Conservation (phyloP, 2,888 invertebrate genomes). For the Orthosia cruda region DNA sequence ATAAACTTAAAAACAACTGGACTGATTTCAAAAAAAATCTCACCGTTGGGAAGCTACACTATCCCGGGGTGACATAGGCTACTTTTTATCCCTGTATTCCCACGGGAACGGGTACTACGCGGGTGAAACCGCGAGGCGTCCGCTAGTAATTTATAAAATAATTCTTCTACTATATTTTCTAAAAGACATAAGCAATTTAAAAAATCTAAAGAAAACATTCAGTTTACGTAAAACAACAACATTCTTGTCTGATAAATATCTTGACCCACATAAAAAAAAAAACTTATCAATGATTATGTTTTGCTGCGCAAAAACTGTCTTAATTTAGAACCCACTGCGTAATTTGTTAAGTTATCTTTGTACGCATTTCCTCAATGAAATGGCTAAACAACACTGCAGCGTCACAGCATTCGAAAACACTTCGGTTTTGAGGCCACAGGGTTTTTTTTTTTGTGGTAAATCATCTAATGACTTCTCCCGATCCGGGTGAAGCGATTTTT, state of each 20-base stretch:
- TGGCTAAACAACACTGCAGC: slow-evolving; percentile 8
- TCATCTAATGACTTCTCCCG: too few species aligned
- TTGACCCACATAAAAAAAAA: slow-evolving; percentile 56
- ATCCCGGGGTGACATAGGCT: too few species aligned
- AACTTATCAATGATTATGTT: slow-evolving; percentile 43
- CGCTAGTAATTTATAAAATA: background rate
- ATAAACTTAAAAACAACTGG: too few species aligned
- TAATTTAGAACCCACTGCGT: slow-evolving; percentile 49
- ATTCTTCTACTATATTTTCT: background rate
- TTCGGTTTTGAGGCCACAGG: slow-evolving; percentile 5
- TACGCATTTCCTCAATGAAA: slow-evolving; percentile 29
- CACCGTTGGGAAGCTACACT: too few species aligned
- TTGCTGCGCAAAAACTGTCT: slow-evolving; percentile 43
- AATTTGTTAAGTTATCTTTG: slow-evolving; percentile 36
- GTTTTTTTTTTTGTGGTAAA: too few species aligned
- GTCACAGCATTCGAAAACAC: slow-evolving; percentile 26
- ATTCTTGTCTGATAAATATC: slow-evolving; percentile 22
- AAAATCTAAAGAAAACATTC: background rate
- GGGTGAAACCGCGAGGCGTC: too few species aligned
- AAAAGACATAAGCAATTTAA: background rate
- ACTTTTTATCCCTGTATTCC: too few species aligned
- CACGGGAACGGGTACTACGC: too few species aligned
- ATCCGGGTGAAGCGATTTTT: too few species aligned
- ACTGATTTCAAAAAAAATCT: too few species aligned
- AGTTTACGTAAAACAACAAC: slow-evolving; percentile 31